Evolutionary conservation across 1,140 invertebrate species (phyloP), one percentile per base, ranked within the genome.

Genomic region (Micrasema minimum): DNA sequence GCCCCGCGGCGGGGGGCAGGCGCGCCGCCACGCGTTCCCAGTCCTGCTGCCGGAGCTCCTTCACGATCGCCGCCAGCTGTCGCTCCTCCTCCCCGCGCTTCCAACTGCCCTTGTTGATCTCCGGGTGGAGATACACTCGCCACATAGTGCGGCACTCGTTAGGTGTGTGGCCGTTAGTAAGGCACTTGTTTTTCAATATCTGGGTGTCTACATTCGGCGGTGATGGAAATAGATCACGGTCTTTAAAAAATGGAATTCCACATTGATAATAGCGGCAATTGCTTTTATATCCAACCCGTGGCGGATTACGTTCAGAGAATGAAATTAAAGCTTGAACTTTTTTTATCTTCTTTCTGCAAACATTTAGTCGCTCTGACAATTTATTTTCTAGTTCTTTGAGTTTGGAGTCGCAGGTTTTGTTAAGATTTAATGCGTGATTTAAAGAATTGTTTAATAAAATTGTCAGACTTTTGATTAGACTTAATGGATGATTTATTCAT

Each of bases 171-270:
- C 41, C 26, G 9, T 70, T 70, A 9, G 23, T 22, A 31, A 70
- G 41, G n/a, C 37, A 18, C 10, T 11, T 11, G 5, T 10, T 6
- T 38, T 51, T 62, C 50, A 70, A 79, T 55, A 62, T 22, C 2
- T 75, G 18, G 14, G 71, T 61, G 66, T 81, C 79, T 35, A 37
- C 16, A 72, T 80, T 81, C 23, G 70, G 66, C 2, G 76, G 76
- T 48, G 75, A 75, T 14, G 71, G 66, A 76, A 74, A 80, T 45
- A 76, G 66, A 38, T 76, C 43, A 18, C 57, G 67, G 57, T 76
- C 75, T 72, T 81, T 81, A 71, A 80, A 81, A 76, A 77, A 81
- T 11, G 80, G 80, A 6, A 73, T 75, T 2, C 77, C 80, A 55
- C 57, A 70, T 53, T 62, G 45, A 37, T 62, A 70, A 51, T 70